Percentiles rank a stretch among this genome's conserved stretches.
Conservation (phyloP, 2,113 vertebrate genomes). For the Oncorhynchus mykiss region DNA sequence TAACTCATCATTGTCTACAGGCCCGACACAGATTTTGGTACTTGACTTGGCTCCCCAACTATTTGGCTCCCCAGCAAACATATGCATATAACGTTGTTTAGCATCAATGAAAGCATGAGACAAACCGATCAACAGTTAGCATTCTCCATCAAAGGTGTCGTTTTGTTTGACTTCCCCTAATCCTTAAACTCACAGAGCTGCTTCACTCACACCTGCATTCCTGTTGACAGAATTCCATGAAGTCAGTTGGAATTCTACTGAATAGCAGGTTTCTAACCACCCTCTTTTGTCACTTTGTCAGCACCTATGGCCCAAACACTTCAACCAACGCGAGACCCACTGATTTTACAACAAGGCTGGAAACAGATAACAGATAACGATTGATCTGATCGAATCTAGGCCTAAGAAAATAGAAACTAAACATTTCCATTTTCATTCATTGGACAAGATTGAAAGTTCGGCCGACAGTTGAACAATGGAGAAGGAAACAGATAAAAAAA, state of each 20-base stretch:
- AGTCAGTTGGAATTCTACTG: conserved; percentile 26
- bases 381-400: too few relatives aligned
- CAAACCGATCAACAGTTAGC: conserved; percentile 14
- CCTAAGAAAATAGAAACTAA: conserved; percentile 35
- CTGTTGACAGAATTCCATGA: conserved; percentile 24
- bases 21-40: conserved; percentile 28
- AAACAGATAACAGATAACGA: conserved; percentile 22
- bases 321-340: conserved; percentile 22
- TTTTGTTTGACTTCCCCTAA: conserved; percentile 6
- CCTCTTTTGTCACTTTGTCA: conserved; percentile 48
- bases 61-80: conserved; percentile 9
- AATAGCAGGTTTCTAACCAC: conserved; percentile 29
- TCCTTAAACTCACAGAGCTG: conserved; percentile 14
- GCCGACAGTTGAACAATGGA: neutral
- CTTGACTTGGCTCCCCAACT: conserved; percentile 34
- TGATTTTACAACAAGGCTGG: conserved; percentile 43
- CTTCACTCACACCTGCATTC: conserved; percentile 16
- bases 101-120: conserved; percentile 9
- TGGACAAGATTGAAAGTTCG: neutral
- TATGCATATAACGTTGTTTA: conserved; percentile 5
- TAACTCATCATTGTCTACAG: conserved; percentile 22
- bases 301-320: conserved; percentile 37
- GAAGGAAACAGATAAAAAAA: too few relatives aligned
- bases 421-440: conserved; percentile 33
- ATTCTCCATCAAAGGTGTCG: neutral